Base-by-base conservation (phyloP, 2,113 vertebrate genomes). In the Myodes glareolus region DNA sequence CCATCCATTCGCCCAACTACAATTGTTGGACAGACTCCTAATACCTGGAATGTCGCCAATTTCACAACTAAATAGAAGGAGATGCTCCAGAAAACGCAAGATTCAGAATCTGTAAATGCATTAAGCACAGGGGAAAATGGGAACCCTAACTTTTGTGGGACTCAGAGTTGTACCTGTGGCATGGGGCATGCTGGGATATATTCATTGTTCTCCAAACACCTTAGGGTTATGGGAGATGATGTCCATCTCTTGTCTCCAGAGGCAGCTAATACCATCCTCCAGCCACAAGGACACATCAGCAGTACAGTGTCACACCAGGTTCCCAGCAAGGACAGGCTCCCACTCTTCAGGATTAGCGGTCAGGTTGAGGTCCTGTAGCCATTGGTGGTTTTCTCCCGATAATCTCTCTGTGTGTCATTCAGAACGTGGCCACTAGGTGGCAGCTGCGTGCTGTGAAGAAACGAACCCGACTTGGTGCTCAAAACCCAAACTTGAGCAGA, bases 351-450 rank as follows among this genome's bases (percentile, higher is more conserved):
- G 45, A 73, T 67, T 12, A 9, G 31, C 0, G 3, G 36, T 58
- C 47, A 67, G 1, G 33, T 78, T 50, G 42, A 90, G 58, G 12
- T 23, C 14, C 36, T n/a, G 36, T 9, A 42, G 55, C 23, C 50
- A 75, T 61, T 8, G 0, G 0, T 1, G 16, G 68, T 90, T 86
- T 52, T 78, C 23, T 89, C 1, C 0, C 0, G 8, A 58, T 61
- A 7, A 31, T 61, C 50, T 75, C 25, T 78, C 25, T 23, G 7
- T 0, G 33, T 88, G 96, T 55, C 19, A 82, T 97, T 95, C 92
- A 76, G 50, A 95, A 95, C 91, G 31, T 50, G 47, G 92, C 39
- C 98, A 96, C 97, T 97, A 98, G 98, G 96, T 98, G 98, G 97
- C 98, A 97, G 76, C 45, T 4, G 16, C 39, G 1, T 5, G 19